These are phyloP conservation scores for Lynx canadensis DNA, from an alignment of 2,113 vertebrate species.

Conservation along the genomic window DNA sequence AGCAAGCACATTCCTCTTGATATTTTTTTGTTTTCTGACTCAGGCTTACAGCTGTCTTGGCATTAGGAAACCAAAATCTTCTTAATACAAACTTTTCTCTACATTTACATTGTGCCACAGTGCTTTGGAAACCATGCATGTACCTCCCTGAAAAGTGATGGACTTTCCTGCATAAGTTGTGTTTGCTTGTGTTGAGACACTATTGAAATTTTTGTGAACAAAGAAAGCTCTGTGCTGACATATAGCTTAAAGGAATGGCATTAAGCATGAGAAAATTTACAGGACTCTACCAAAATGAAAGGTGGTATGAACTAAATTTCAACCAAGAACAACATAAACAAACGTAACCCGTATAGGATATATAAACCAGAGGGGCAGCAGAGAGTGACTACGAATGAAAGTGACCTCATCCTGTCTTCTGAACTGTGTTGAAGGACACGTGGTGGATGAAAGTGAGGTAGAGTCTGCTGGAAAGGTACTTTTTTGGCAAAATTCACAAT, in stretches of 20 bases:
- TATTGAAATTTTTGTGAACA: slow-evolving; percentile 54
- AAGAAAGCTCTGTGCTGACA: slow-evolving; percentile 68
- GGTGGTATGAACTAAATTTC: neutral
- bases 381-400: neutral
- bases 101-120: neutral
- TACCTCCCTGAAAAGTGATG: neutral
- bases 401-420: neutral
- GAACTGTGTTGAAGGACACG: neutral
- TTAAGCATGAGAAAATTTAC: neutral
- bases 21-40: neutral
- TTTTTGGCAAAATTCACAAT: neutral
- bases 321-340: slow-evolving; percentile 49
- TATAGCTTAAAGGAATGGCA: neutral
- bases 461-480: neutral
- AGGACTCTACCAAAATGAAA: slow-evolving; percentile 38
- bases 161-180: neutral
- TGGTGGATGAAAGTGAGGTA: neutral
- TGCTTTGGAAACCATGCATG: neutral
- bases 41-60: neutral
- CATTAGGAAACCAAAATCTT: neutral
- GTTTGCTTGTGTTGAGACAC: slow-evolving; percentile 8
- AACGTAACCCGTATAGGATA: neutral
- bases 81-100: neutral
- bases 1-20: slow-evolving; percentile 15
- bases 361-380: neutral